phyloP scores from a whole-genome alignment of 2,797 vertebrate species.

The Luscinia luscinia region DNA sequence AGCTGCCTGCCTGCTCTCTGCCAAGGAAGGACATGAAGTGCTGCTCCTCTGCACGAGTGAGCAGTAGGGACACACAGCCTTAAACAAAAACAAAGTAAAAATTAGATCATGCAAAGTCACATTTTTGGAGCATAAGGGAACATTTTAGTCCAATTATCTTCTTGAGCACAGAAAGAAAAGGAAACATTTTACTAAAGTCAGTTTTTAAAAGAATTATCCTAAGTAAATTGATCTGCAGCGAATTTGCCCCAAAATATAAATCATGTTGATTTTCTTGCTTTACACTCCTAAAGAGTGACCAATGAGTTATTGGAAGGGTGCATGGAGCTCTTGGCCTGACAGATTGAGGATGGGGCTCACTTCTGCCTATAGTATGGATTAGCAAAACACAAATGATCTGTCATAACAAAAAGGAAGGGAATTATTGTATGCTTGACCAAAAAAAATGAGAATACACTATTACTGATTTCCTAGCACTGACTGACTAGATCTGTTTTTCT shows the following conservation, averaged over 20 bases:
- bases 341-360: neutral
- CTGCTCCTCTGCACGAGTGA: neutral
- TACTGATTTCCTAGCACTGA: neutral
- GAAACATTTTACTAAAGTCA: slow-evolving; percentile 45
- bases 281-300: neutral
- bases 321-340: neutral
- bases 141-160: slow-evolving; percentile 58
- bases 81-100: slow-evolving; percentile 22
- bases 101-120: slow-evolving; percentile 10
- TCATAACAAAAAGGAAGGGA: neutral
- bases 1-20: neutral
- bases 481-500: neutral
- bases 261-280: slow-evolving; percentile 36
- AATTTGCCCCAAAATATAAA: slow-evolving; percentile 39
- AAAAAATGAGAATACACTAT: neutral
- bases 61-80: neutral
- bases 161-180: slow-evolving; percentile 48
- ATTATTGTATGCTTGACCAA: neutral
- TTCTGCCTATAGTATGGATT: neutral
- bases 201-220: slow-evolving; percentile 52
- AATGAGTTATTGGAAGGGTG: neutral
- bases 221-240: slow-evolving; percentile 52
- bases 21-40: neutral
- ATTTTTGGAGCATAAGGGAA: slow-evolving; percentile 56
- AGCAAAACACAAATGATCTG: neutral